Percentiles rank a stretch among this genome's conserved stretches.
Conservation (phyloP, 2,113 vertebrate species). For the Rhabdornis inornatus region DNA sequence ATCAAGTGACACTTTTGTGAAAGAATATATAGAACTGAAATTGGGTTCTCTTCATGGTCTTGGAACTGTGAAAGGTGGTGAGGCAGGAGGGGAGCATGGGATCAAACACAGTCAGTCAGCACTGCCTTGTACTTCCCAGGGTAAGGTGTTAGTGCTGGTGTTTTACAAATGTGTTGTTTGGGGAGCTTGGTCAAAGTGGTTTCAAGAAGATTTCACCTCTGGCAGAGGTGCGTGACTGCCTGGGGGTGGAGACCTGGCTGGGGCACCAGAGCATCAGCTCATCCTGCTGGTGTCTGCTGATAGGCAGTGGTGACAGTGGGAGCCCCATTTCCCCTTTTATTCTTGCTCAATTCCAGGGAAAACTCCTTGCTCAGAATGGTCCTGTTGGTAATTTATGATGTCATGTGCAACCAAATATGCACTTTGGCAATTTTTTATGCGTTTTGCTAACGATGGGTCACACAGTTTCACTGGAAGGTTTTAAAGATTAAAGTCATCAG, state of each 20-base stretch:
- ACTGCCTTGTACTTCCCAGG: rapidly evolving
- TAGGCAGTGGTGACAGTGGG: not conserved
- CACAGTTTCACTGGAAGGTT: not conserved
- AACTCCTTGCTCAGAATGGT: not conserved
- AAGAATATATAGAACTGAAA: not conserved
- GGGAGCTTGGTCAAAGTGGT: not conserved
- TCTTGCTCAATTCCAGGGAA: not conserved
- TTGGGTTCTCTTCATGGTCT: not conserved
- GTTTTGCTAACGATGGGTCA: not conserved
- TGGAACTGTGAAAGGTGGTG: not conserved
- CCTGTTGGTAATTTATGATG: not conserved
- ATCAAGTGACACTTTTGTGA: not conserved
- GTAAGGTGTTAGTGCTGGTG: not conserved
- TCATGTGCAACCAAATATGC: not conserved
- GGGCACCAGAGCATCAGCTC: not conserved
- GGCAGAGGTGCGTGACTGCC: not conserved
- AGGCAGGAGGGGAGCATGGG: not conserved
- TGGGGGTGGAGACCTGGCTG: rapidly evolving
- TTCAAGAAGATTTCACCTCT: not conserved
- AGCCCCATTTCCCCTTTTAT: not conserved
- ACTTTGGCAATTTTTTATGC: not conserved
- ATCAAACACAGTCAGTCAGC: not conserved
- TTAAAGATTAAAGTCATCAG: constrained; percentile 35
- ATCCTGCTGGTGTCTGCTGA: not conserved
- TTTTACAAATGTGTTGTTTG: not conserved